Evolutionary conservation across 1,140 invertebrate species (phyloP).

Genomic region (Drosophila hydei): DNA sequence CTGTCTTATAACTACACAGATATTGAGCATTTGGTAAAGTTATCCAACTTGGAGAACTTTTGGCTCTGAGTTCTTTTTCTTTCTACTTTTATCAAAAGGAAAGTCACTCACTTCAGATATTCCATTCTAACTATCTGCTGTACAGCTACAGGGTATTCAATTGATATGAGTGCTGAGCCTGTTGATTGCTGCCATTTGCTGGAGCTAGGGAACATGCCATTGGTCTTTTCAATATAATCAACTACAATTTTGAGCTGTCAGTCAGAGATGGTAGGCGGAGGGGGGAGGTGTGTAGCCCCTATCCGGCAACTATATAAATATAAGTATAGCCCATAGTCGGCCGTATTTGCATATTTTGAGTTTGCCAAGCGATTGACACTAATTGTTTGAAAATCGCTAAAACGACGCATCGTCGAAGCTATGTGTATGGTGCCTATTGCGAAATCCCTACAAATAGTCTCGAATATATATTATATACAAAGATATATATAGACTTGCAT

Average conservation of each 20-base stretch:
- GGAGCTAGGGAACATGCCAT: conserved; percentile 8
- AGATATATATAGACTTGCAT: conserved; percentile 15
- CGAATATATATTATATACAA: background rate
- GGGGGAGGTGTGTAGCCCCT: conserved; percentile 12
- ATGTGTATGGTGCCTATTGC: conserved; percentile 44
- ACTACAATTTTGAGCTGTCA: background rate
- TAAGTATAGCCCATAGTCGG: conserved; percentile 40
- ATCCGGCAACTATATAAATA: conserved; percentile 36
- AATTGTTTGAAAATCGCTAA: conserved; percentile 73
- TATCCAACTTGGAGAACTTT: too few relatives aligned
- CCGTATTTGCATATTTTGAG: conserved; percentile 74
- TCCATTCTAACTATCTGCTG: background rate
- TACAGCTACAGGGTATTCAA: background rate
- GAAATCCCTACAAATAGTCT: conserved; percentile 52
- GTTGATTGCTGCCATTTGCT: conserved; percentile 12
- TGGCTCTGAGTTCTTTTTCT: too few relatives aligned
- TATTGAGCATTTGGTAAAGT: too few relatives aligned
- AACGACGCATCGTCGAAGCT: conserved; percentile 43
- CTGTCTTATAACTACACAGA: too few relatives aligned
- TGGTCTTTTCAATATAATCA: conserved; percentile 11
- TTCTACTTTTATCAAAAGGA: too few relatives aligned
- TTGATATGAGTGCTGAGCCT: background rate
- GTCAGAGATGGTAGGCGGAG: background rate
- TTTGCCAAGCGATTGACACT: conserved; percentile 78
- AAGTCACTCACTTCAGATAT: too few relatives aligned